These are phyloP conservation scores for Hedya salicella DNA, from an alignment of 2,888 invertebrate species.

Conservation along the genomic window DNA sequence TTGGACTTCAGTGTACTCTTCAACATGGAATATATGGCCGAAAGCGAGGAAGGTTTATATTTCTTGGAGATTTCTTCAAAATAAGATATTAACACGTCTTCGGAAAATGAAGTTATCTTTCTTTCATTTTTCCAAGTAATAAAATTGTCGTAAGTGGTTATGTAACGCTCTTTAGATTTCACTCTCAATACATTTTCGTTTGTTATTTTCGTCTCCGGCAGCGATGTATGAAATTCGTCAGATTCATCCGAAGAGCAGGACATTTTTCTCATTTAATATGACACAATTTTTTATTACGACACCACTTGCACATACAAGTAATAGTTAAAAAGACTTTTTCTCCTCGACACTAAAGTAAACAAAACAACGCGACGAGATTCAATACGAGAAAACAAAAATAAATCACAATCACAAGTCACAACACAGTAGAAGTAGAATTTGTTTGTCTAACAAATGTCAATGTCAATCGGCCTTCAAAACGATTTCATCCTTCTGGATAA, in stretches of 20 bases:
- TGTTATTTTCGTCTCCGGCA: not conserved
- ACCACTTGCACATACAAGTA: too few relatives aligned
- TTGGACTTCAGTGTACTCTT: slow-evolving; percentile 1
- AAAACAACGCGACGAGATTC: too few relatives aligned
- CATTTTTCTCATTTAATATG: too few relatives aligned
- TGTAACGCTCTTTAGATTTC: slow-evolving; percentile 21
- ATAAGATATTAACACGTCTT: slow-evolving; percentile 8
- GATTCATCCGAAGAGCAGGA: not conserved
- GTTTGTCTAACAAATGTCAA: too few relatives aligned
- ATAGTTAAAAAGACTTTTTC: too few relatives aligned
- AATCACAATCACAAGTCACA: too few relatives aligned
- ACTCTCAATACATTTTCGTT: not conserved
- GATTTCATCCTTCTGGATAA: too few relatives aligned
- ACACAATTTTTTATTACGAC: too few relatives aligned
- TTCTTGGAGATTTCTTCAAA: slow-evolving; percentile 10
- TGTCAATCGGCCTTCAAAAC: too few relatives aligned
- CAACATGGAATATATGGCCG: slow-evolving; percentile 30
- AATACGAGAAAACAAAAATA: too few relatives aligned
- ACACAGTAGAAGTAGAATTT: too few relatives aligned
- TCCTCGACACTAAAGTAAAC: too few relatives aligned
- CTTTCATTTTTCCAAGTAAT: slow-evolving; percentile 7
- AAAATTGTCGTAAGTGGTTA: slow-evolving; percentile 9
- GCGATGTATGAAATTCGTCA: not conserved
- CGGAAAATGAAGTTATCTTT: not conserved
- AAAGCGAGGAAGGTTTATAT: slow-evolving; percentile 26